These are phyloP conservation scores for Oreonectes daqikongensis DNA, from an alignment of 2,797 vertebrate species.

Conservation along the genomic window DNA sequence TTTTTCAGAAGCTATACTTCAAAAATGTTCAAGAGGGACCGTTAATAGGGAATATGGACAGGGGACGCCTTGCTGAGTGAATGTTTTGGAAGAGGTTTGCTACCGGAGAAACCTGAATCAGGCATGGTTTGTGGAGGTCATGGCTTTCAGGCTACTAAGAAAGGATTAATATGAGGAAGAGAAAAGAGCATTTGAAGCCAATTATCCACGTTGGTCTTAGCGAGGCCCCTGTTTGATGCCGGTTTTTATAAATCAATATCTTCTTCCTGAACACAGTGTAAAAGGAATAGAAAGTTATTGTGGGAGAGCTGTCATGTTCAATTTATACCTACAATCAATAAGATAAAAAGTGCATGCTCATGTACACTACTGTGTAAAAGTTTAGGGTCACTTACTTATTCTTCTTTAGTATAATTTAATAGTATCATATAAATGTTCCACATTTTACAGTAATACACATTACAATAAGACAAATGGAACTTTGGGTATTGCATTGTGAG, in stretches of 20 bases:
- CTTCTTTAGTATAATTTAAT: neutral
- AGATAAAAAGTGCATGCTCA: neutral
- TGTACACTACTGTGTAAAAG: neutral
- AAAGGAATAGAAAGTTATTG: conserved; percentile 39
- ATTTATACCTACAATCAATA: conserved; percentile 10
- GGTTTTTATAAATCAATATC: conserved; percentile 49
- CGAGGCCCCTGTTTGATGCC: conserved; percentile 6
- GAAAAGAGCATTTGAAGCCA: conserved; percentile 46
- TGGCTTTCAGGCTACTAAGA: conserved; percentile 15
- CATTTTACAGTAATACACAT: neutral
- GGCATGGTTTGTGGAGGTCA: conserved; percentile 46
- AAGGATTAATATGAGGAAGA: conserved; percentile 43
- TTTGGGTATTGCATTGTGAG: too few species aligned
- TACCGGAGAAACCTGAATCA: conserved; percentile 29
- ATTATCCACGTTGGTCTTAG: conserved; percentile 38
- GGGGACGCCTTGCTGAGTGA: conserved; percentile 6
- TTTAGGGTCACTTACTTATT: neutral
- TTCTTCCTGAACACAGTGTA: conserved; percentile 38
- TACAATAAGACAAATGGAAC: neutral
- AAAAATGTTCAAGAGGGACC: conserved; percentile 8
- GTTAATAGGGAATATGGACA: conserved; percentile 53
- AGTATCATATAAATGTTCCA: too few species aligned
- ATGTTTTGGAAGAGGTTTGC: conserved; percentile 14
- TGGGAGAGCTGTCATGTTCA: conserved; percentile 33
- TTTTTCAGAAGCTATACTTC: conserved; percentile 49